Percentiles rank a stretch among this genome's conserved stretches.
These are phyloP conservation scores for Steinernema khuongi DNA, from an alignment of 1,140 invertebrate genomes.

Conservation along the genomic window DNA sequence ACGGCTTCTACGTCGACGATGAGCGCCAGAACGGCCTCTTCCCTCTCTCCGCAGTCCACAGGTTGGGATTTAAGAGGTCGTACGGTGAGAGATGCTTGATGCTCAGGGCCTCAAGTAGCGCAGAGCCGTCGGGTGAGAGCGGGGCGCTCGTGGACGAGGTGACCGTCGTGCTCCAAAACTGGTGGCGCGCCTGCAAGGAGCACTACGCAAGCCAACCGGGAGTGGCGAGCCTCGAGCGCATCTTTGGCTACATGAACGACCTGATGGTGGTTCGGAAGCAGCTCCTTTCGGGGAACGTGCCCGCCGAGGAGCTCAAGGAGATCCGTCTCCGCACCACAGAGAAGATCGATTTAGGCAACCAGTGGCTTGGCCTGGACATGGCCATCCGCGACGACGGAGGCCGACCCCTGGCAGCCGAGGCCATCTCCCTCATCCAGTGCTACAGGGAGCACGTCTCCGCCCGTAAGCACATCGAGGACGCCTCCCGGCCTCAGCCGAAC, in stretches of 20 bases:
- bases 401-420: conserved; percentile 25
- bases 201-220: background rate
- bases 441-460: conserved; percentile 40
- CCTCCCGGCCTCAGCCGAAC: background rate
- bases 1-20: conserved; percentile 1
- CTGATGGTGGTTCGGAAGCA: conserved; percentile 39
- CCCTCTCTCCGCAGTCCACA: background rate
- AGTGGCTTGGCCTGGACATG: conserved; percentile 40
- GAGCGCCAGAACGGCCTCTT: background rate
- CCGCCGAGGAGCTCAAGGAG: conserved; percentile 40
- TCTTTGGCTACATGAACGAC: conserved; percentile 37
- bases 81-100: too few species aligned
- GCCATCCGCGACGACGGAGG: conserved; percentile 44
- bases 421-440: conserved; percentile 36
- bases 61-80: background rate
- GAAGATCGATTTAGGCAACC: conserved; percentile 43
- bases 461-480: conserved; percentile 11
- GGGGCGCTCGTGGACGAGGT: background rate
- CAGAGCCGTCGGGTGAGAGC: background rate
- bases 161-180: background rate
- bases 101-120: too few species aligned
- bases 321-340: conserved; percentile 37
- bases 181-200: background rate
- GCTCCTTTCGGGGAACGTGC: conserved; percentile 44
- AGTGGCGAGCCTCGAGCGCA: conserved; percentile 15